Evolutionary conservation across 2,113 vertebrate genomes (phyloP).

Genomic region (Leuciscus idus): DNA sequence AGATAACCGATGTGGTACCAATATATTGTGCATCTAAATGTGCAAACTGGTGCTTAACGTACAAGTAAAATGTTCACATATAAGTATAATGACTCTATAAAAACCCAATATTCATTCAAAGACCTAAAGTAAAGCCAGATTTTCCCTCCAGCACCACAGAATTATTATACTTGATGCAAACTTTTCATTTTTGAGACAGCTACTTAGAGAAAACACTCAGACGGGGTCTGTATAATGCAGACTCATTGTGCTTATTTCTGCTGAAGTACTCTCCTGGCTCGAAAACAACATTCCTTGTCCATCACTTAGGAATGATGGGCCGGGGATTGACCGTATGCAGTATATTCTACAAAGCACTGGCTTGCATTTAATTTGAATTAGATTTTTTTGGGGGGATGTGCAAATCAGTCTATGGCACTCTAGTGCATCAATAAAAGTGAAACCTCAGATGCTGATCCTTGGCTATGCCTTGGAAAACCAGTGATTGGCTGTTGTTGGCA

Average conservation of each 20-base stretch:
- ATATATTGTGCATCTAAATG: background rate
- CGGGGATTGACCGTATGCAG: constrained; percentile 5
- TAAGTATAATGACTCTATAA: background rate
- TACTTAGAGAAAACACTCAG: constrained; percentile 2
- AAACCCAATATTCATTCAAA: background rate
- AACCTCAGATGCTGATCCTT: constrained; percentile 5
- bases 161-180: constrained; percentile 6
- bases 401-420: background rate
- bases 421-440: constrained; percentile 1
- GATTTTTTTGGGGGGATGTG: background rate
- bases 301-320: background rate
- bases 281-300: background rate
- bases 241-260: constrained; percentile 14
- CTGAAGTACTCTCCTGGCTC: constrained; percentile 32
- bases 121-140: background rate
- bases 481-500: background rate
- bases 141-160: background rate
- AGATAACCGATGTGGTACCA: background rate
- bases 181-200: constrained; percentile 21
- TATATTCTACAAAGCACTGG: background rate
- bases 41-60: background rate
- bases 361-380: background rate
- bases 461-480: background rate
- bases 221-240: background rate
- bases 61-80: background rate